Base-by-base conservation (phyloP, 2,113 vertebrate species). In the Colinus virginianus region DNA sequence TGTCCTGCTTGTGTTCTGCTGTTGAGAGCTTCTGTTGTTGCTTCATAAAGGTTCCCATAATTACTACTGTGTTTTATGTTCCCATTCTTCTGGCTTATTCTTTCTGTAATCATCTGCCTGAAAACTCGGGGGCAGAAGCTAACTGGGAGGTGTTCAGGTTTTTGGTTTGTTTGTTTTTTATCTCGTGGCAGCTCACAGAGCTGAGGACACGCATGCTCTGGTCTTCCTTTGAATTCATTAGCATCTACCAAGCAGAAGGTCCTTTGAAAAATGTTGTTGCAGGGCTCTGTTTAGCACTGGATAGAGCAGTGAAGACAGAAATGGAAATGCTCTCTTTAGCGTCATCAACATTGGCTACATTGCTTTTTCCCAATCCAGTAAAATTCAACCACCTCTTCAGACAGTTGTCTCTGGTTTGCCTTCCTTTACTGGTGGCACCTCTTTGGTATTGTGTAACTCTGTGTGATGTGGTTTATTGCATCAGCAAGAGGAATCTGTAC, bases 391-490 rank as follows among this genome's bases (percentile, higher is more conserved):
- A 30, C 38, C 46, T 83, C 42, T 87, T 58, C 8, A 53, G 61
- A 48, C 76, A 64, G 30, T 53, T 78, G 17, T 59, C 61, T 62
- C 58, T 96, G 90, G 34, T 75, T 85, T 25, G 20, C 79, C 43
- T 86, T 43, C 61, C 40, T 61, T 2, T 48, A 4, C 64, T 77
- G 67, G 38, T 80, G 78, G 72, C 78, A 68, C 63, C 61, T 91
- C 87, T 68, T 85, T 26, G 21, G 51, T 55, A 13, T 87, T 96
- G 94, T 91, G 76, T 71, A 71, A 87, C 55, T 49, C 3, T 62
- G 7, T 89, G 63, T 74, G 76, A 51, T 89, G 78, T 90, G 89
- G 82, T 89, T 94, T 85, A 23, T 94, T 93, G 84, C 82, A 67
- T 83, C 93, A 93, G 40, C 69, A 5, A 0, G 17, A 87, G 78